Base-by-base conservation (phyloP, 2,888 invertebrate genomes). In the Nephrocerus scutellatus region DNA sequence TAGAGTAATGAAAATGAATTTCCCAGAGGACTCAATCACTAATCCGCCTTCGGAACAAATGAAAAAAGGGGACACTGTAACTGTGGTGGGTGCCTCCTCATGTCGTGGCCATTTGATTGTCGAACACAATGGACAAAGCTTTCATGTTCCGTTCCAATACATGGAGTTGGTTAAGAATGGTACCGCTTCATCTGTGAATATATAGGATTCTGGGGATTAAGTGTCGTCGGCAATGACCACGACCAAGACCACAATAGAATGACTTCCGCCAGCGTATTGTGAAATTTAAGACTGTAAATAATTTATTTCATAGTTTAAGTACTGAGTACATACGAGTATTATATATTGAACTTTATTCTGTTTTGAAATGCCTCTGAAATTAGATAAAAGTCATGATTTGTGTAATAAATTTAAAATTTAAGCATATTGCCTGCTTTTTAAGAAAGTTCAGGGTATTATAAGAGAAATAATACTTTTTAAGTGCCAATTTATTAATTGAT, bases 1-100 rank as follows among this genome's bases (percentile, higher is more conserved):
- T 52, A 79, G 93, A 60, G 74, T 86, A 41, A 89, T 93, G 85
- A 87, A 87, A 70, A 84, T 85, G 75, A 83, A 84, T 53, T 93
- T 84, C 72, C 82, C 83, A 51, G 82, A 81, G 75, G 68, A 68
- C 50, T 60, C 64, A 19, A 52, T 59, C 23, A 54, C 59, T 43
- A 64, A 61, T 57, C 55, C 63, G 36, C 46, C 59, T 35, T 47
- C 55, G 23, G 50, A 72, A 42, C 76, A 79, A 32, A 64, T 85
- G 41, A 74, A 82, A 57, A 84, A 86, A 67, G 91, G 92, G 39
- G 90, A 91, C 66, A 74, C 81, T 33, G 92, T 95, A 48, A 74
- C 85, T 41, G 92, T 90, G 34, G 78, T 91, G 26, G 91, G 92
- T 46, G 86, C 90, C 31, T 90, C 92, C 25, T 75, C 80, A 36